Evolutionary conservation across 2,113 vertebrate species (phyloP).

Genomic region (Macrotis lagotis): DNA sequence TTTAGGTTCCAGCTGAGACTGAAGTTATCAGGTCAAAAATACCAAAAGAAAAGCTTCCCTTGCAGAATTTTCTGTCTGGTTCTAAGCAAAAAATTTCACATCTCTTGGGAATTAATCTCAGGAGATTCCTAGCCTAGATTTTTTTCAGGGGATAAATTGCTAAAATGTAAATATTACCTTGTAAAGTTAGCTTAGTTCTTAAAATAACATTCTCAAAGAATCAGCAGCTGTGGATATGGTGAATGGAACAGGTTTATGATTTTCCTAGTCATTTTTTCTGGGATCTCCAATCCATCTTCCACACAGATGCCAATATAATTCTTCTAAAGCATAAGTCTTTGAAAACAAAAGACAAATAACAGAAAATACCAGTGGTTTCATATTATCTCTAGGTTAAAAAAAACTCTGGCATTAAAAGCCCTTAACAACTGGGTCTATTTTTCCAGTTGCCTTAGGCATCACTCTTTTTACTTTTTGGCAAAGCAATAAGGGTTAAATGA

Average conservation of each 20-base stretch:
- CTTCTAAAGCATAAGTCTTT: neutral
- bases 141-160: constrained; percentile 38
- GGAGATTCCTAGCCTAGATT: constrained; percentile 15
- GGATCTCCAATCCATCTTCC: neutral
- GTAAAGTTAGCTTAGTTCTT: neutral
- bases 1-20: constrained; percentile 48
- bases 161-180: constrained; percentile 28
- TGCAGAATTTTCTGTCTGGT: constrained; percentile 16
- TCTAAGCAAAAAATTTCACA: constrained; percentile 48
- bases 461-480: too few relatives aligned
- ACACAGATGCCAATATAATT: neutral
- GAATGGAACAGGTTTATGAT: neutral
- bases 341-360: neutral
- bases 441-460: neutral
- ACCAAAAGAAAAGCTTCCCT: constrained; percentile 52
- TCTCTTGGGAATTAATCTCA: constrained; percentile 33
- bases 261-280: constrained; percentile 14
- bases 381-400: neutral
- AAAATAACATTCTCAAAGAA: constrained; percentile 20
- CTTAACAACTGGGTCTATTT: neutral
- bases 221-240: neutral
- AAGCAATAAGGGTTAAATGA: too few relatives aligned
- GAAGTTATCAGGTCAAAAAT: constrained; percentile 56
- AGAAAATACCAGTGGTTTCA: neutral
- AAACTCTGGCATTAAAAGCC: neutral